Base-by-base conservation (phyloP, 2,113 vertebrate species). In the Notechis scutatus region DNA sequence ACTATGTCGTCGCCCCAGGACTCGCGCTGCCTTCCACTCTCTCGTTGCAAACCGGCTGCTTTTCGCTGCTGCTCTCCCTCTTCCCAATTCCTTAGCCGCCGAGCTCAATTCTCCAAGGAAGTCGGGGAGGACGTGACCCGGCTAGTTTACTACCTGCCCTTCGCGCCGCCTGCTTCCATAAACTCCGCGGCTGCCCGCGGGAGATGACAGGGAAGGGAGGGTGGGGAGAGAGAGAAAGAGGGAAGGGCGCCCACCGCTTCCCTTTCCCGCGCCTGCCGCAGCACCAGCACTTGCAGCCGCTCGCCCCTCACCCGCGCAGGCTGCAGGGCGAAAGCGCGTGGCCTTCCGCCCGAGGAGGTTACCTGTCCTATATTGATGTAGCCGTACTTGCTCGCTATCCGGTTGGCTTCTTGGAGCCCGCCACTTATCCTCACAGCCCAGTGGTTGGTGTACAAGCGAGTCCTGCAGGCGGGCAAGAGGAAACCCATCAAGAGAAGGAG, bases 361-460 rank as follows among this genome's bases (percentile, higher is more conserved):
- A 99, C 99, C 99, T 99, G 99, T 97, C 99, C 99, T 96, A 99
- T 98, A 97, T 99, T 99, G 97, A 98, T 97, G 97, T 99, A 99
- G 96, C 99, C 99, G 96, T 99, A 99, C 97, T 99, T 99, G 96
- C 97, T 98, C 93, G 99, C 99, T 96, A 99, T 99, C 96, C 98
- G 97, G 95, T 99, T 97, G 94, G 99, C 99, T 96, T 99, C 97
- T n/a, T 97, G 97, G 92, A 98, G 94, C 95, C 99, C 99, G 91
- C 99, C 99, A 85, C 97, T 89, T 97, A 99, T 99, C 97, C 98
- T 97, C 95, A 99, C 98, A 93, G 99, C 99, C 99, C 99, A 99
- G 98, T 99, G 99, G 98, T 99, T 99, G 97, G 99, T 99, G 98
- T 99, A 99, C 95, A 98, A 98, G 96, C 98, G 98, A 97, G 99